A percentile compares a stretch with the other conserved stretches of the same genome.
Conservation (phyloP, 2,888 invertebrate species). For the Prosopocoilus inquinatus region DNA sequence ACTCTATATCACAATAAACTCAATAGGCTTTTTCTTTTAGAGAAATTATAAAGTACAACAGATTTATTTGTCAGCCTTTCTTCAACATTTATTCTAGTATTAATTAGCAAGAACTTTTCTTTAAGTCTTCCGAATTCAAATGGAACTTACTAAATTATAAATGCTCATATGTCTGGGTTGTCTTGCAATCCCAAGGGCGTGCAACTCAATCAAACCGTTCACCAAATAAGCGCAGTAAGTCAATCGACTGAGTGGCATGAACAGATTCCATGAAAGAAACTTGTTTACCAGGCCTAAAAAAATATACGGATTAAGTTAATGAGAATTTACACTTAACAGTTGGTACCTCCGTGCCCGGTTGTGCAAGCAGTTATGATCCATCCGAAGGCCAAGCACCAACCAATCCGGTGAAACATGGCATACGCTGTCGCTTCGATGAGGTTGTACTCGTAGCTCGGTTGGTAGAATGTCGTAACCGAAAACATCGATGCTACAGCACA, state of each 20-base stretch:
- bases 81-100: slow-evolving; percentile 4
- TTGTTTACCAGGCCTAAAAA: slow-evolving; percentile 57
- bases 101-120: neutral
- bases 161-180: slow-evolving; percentile 61
- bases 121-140: neutral
- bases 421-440: slow-evolving; percentile 63
- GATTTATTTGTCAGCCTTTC: neutral
- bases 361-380: slow-evolving; percentile 67
- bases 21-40: too few species aligned
- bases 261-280: slow-evolving; percentile 60
- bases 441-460: slow-evolving; percentile 59
- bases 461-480: slow-evolving; percentile 63
- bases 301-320: neutral
- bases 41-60: neutral
- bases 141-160: slow-evolving; percentile 59
- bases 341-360: slow-evolving; percentile 64
- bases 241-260: slow-evolving; percentile 65
- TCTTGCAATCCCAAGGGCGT: slow-evolving; percentile 61
- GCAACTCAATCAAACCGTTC: slow-evolving; percentile 68
- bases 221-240: slow-evolving; percentile 73
- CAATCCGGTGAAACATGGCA: slow-evolving; percentile 63
- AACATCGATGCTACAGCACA: slow-evolving; percentile 60
- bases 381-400: slow-evolving; percentile 67
- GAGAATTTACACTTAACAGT: neutral
- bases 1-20: too few species aligned